These are phyloP conservation scores for Drosophila pseudoananassae DNA, from an alignment of 1,140 invertebrate genomes.

Conservation along the genomic window DNA sequence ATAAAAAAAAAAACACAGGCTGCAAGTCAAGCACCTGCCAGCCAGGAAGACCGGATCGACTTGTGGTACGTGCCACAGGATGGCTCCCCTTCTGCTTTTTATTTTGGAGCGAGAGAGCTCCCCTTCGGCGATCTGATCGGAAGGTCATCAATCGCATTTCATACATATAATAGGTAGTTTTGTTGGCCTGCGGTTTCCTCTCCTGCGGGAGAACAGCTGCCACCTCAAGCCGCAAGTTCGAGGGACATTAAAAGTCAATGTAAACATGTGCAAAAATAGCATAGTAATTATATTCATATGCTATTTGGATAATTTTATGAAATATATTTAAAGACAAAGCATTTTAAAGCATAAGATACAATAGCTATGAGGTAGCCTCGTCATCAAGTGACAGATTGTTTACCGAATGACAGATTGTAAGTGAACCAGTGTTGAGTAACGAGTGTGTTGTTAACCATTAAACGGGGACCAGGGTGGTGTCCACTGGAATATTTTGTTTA, in stretches of 20 bases:
- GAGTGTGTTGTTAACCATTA: too few relatives aligned
- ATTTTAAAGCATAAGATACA: neutral
- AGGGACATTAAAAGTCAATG: constrained; percentile 24
- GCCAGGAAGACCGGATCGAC: constrained; percentile 15
- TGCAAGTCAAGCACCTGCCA: constrained; percentile 72
- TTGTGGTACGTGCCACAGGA: constrained; percentile 49
- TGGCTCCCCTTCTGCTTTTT: constrained; percentile 14
- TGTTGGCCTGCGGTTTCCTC: constrained; percentile 44
- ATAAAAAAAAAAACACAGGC: constrained; percentile 34
- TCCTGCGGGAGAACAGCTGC: constrained; percentile 53
- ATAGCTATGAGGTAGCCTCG: too few relatives aligned
- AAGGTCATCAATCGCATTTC: constrained; percentile 49
- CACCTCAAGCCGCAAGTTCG: constrained; percentile 12
- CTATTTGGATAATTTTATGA: neutral
- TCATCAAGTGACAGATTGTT: too few relatives aligned
- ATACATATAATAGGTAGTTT: constrained; percentile 36
- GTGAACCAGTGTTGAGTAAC: too few relatives aligned
- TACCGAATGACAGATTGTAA: too few relatives aligned
- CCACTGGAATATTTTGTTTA: too few relatives aligned
- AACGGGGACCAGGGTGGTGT: too few relatives aligned
- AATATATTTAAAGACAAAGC: neutral
- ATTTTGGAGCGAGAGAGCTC: neutral
- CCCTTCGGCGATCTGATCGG: constrained; percentile 23
- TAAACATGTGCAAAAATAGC: constrained; percentile 59
- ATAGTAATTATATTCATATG: constrained; percentile 44